These are phyloP conservation scores for Simalia tracyae DNA, from an alignment of 2,797 vertebrate species.

Conservation along the genomic window DNA sequence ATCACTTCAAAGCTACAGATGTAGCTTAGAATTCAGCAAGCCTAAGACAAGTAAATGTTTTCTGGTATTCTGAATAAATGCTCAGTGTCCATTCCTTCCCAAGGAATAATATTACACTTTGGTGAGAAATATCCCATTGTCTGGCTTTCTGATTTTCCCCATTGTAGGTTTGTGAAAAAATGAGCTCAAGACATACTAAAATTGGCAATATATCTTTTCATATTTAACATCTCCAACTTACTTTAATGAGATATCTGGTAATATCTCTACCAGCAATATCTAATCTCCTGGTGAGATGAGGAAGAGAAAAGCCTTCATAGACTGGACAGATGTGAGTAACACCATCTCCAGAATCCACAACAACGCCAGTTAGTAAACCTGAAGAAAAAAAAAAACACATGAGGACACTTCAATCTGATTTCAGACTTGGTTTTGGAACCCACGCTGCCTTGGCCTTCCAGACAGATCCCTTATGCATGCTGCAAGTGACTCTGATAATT, in stretches of 20 bases:
- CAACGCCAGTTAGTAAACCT: constrained; percentile 87
- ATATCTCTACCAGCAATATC: constrained; percentile 90
- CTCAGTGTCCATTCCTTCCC: neutral
- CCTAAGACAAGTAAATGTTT: neutral
- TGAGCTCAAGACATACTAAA: neutral
- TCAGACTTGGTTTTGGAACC: neutral
- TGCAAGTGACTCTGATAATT: neutral
- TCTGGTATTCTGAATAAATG: neutral
- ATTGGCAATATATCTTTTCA: neutral
- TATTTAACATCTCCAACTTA: constrained; percentile 56
- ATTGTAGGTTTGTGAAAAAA: neutral
- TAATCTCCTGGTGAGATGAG: constrained; percentile 87
- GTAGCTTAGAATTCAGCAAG: neutral
- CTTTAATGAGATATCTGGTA: constrained; percentile 92
- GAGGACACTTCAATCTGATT: neutral
- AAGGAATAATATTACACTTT: neutral
- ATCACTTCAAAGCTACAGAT: neutral
- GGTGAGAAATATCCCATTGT: neutral
- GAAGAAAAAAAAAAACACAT: accelerated
- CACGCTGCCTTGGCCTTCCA: neutral
- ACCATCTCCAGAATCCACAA: constrained; percentile 89
- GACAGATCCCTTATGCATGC: neutral
- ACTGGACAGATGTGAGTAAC: constrained; percentile 92
- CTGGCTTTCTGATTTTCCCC: neutral
- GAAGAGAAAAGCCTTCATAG: constrained; percentile 90